These are phyloP conservation scores for Amphimedon queenslandica DNA, from an alignment of 37 sponge, comb jelly and placozoan species.

Conservation along the genomic window DNA sequence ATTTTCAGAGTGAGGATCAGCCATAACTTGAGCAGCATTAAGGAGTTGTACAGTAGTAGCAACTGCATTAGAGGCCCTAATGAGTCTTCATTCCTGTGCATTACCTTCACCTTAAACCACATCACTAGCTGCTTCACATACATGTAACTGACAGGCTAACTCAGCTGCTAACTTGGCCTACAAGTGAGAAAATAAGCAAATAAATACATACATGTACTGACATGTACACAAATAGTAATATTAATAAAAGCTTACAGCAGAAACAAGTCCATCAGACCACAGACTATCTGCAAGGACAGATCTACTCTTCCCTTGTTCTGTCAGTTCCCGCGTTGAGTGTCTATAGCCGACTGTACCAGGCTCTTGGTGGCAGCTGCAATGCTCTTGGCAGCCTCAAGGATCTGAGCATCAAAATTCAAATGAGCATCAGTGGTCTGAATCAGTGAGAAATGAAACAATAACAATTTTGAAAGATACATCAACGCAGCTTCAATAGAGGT, in stretches of 20 bases:
- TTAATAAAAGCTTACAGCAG: conserved; percentile 89
- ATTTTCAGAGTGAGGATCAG: conserved; percentile 79
- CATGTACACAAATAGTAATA: conserved; percentile 1
- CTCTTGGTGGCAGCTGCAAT: no score
- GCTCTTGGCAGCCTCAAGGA: no score
- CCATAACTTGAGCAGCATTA: conserved; percentile 90
- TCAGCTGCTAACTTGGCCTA: conserved; percentile 90
- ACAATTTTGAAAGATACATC: conserved; percentile 77
- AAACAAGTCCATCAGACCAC: conserved; percentile 97
- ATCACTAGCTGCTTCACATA: conserved; percentile 92
- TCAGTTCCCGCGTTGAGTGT: conserved; percentile 89
- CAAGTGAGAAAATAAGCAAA: background rate
- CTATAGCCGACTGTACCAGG: no score
- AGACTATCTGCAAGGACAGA: conserved; percentile 70
- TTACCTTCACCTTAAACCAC: conserved; percentile 83
- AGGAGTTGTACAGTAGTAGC: conserved; percentile 93
- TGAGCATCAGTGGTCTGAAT: conserved; percentile 62
- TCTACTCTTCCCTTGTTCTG: conserved; percentile 77
- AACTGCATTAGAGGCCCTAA: conserved; percentile 90
- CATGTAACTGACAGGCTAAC: conserved; percentile 74
- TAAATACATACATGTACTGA: no score
- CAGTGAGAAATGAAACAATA: no score
- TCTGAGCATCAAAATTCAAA: conserved; percentile 92
- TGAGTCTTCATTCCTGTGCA: conserved; percentile 81
- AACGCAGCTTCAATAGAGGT: conserved; percentile 95